Conservation (phyloP, 2,797 vertebrate species). For the Myotis findleyi region DNA sequence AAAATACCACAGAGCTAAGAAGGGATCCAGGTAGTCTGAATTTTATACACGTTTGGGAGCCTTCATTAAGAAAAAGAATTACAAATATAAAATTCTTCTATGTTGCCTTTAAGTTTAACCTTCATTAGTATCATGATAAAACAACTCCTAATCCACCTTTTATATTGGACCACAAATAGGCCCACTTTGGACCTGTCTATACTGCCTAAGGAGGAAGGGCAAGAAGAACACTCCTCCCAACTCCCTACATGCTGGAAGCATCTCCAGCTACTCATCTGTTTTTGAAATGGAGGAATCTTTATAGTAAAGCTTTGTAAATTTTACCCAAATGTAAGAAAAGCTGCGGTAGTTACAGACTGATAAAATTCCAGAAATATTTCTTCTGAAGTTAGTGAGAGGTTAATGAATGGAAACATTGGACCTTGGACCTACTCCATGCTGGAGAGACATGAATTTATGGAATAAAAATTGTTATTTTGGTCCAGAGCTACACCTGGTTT, state of each 20-base stretch:
- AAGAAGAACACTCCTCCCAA: not conserved
- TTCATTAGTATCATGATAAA: not conserved
- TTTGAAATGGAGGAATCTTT: not conserved
- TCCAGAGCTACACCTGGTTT: not conserved
- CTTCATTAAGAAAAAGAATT: conserved; percentile 1
- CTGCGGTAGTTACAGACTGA: not conserved
- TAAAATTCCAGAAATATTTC: not conserved
- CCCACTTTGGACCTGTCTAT: not conserved
- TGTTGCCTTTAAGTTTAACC: not conserved
- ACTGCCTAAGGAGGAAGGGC: not conserved
- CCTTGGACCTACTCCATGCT: not conserved
- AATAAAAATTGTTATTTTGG: not conserved
- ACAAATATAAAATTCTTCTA: not conserved
- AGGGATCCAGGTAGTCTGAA: not conserved
- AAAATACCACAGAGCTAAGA: not conserved
- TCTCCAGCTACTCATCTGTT: not conserved
- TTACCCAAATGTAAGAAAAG: not conserved
- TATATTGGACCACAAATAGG: not conserved
- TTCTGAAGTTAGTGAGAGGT: not conserved
- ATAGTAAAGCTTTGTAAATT: not conserved
- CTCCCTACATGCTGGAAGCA: not conserved
- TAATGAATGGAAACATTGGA: not conserved
- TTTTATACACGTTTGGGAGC: not conserved
- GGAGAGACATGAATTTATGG: not conserved
- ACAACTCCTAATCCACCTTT: not conserved